Base-by-base conservation (phyloP, 2,113 vertebrate species). In the Apistogramma diplotaenia region DNA sequence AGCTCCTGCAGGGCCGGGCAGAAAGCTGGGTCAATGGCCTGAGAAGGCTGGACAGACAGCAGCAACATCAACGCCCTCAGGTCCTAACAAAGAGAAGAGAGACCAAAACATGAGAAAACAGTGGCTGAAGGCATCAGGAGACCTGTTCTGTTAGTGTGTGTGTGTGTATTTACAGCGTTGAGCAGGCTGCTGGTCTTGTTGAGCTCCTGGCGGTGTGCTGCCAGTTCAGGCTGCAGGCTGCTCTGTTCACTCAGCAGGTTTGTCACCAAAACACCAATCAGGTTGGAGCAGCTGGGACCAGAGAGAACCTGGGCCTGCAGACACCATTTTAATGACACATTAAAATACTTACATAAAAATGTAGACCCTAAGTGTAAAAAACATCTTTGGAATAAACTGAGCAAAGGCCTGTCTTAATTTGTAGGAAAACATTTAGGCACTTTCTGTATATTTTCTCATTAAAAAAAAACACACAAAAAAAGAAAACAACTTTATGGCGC, bases 201-300 rank as follows among this genome's bases (percentile, higher is more conserved):
- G 89, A 99, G 96, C 93, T 99, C 98, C 91, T 94, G 84, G 76
- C 96, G 94, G 84, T 97, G 97, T 91, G 95, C 96, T 53, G 95
- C 94, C 84, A 98, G 96, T 78, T 99, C 97, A 2, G 97, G 97
- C 79, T 98, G 97, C 54, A 98, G 92, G 88, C 95, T 97, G 93
- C 96, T 96, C 94, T 98, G 97, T 7, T 99, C 97, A 65, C 96
- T 99, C 93, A 99, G 96, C 87, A 99, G 96, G 92, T 98, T 99
- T 35, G 97, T 96, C 88, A 98, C 97, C 92, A 99, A 82, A 29
- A 97, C 97, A 53, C 95, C 96, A 67, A 98, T 96, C 89, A 99
- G 94, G 89, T 96, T 99, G 85, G 96, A 96, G 94, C 97, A 99
- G 91, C 98, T 99, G 86, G 97, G 96, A 88, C 97, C 97, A 1